phyloP scores from a whole-genome alignment of 2,113 vertebrate genomes.

The Labeo catla region DNA sequence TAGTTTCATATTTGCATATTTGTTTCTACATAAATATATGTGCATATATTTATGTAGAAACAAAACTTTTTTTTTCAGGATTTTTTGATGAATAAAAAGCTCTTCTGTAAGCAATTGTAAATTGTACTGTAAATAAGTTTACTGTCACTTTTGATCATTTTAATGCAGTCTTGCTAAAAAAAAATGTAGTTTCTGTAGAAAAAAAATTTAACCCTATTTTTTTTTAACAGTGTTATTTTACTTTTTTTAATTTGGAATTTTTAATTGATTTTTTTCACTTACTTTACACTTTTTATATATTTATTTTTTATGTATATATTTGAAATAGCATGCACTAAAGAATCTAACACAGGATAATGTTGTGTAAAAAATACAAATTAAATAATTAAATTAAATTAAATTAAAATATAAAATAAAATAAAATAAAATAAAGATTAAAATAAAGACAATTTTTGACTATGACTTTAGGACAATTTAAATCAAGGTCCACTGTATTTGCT shows the following conservation, averaged over 20 bases:
- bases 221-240: no score
- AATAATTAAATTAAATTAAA: no score
- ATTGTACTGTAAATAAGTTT: background rate
- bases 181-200: background rate
- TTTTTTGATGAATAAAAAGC: background rate
- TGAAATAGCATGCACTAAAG: background rate
- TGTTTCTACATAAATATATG: no score
- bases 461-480: no score
- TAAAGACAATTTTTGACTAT: no score
- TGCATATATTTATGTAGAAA: no score
- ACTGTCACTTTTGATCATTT: no score
- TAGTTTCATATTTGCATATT: background rate
- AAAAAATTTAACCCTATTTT: no score
- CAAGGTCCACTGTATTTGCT: background rate
- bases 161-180: background rate
- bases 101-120: background rate
- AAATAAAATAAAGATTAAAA: no score
- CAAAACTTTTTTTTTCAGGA: background rate
- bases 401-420: no score
- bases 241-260: no score
- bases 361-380: no score
- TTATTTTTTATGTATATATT: background rate
- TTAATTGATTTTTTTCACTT: background rate
- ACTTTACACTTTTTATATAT: background rate
- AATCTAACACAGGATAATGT: background rate